phyloP scores from a whole-genome alignment of 2,113 vertebrate species.

The Brachypteracias leptosomus region DNA sequence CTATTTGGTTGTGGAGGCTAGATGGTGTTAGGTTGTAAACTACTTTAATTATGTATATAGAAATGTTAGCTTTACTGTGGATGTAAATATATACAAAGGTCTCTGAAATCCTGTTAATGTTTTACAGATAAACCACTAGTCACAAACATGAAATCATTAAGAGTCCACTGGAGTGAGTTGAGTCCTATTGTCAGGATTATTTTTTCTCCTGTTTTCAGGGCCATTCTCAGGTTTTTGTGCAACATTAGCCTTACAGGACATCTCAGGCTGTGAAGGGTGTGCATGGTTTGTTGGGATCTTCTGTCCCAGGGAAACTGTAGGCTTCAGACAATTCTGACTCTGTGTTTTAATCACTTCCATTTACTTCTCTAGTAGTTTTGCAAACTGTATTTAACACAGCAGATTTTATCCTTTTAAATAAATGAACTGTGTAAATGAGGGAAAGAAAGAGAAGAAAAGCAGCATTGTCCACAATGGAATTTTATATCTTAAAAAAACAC shows the following conservation, averaged over 20 bases:
- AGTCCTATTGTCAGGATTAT: not conserved
- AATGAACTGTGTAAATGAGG: not conserved
- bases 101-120: too few relatives aligned
- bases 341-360: not conserved
- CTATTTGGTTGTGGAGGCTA: not conserved
- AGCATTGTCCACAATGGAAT: not conserved
- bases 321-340: not conserved
- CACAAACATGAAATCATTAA: not conserved
- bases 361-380: not conserved
- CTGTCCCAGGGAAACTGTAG: not conserved
- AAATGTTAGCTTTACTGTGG: not conserved
- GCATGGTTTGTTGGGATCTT: accelerated
- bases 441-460: not conserved
- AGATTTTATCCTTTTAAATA: not conserved
- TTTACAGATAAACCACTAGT: not conserved
- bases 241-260: not conserved
- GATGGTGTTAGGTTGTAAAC: not conserved
- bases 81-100: not conserved
- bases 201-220: not conserved
- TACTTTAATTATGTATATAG: not conserved
- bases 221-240: not conserved
- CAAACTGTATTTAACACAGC: not conserved
- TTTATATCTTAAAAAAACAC: not conserved
- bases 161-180: not conserved
- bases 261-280: not conserved